These are phyloP conservation scores for Sarcophaga rosellei DNA, from an alignment of 2,888 invertebrate species.

Conservation along the genomic window DNA sequence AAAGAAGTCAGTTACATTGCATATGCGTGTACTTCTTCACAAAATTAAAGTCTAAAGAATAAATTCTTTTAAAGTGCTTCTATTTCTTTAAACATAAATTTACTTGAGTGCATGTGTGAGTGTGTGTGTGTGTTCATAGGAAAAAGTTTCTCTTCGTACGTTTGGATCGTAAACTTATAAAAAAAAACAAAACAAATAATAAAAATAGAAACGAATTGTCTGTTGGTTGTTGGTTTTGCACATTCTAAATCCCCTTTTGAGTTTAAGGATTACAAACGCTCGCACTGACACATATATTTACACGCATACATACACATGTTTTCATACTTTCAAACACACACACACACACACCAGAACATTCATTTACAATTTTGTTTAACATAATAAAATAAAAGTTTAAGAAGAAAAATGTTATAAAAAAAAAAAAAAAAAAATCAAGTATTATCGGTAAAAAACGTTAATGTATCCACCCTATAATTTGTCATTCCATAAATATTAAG, in stretches of 20 bases:
- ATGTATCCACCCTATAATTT: too few relatives aligned
- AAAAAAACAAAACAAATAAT: conserved; percentile 3
- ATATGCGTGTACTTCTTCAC: too few relatives aligned
- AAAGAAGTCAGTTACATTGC: too few relatives aligned
- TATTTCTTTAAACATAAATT: too few relatives aligned
- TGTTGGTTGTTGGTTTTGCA: neutral
- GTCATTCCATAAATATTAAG: too few relatives aligned
- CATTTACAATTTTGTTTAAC: conserved; percentile 7
- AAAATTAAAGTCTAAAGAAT: too few relatives aligned
- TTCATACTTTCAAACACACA: neutral
- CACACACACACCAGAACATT: neutral
- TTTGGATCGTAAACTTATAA: neutral
- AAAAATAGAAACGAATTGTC: neutral
- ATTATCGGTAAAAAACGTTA: neutral
- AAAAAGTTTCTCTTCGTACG: neutral
- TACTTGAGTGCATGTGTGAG: too few relatives aligned
- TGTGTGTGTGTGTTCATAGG: neutral
- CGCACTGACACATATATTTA: neutral
- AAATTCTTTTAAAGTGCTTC: too few relatives aligned
- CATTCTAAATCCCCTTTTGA: conserved; percentile 5
- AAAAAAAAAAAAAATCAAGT: neutral
- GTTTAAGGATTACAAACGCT: conserved; percentile 4
- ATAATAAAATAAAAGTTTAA: neutral
- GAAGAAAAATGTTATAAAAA: neutral
- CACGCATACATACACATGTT: neutral